phyloP scores from a whole-genome alignment of 2,888 invertebrate species.

The Plagodis dolabraria region DNA sequence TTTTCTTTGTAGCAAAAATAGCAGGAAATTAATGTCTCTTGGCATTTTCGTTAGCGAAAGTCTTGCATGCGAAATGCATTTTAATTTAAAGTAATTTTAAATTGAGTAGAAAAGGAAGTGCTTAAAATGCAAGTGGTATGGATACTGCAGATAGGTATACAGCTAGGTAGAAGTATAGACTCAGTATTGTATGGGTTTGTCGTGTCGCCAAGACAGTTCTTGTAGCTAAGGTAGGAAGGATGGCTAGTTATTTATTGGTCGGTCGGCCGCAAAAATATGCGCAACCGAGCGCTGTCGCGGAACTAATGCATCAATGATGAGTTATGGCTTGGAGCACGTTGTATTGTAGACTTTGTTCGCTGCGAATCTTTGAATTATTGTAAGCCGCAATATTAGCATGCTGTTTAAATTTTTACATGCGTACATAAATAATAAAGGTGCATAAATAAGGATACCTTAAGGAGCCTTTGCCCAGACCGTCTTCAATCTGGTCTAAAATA shows the following conservation, averaged over 20 bases:
- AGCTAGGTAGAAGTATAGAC: background rate
- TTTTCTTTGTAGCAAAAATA: constrained; percentile 9
- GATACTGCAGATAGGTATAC: background rate
- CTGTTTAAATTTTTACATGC: too few relatives aligned
- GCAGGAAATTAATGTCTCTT: constrained; percentile 9
- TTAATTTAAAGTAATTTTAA: background rate
- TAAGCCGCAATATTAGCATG: too few relatives aligned
- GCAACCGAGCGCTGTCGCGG: constrained; percentile 45
- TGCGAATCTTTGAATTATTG: constrained; percentile 26
- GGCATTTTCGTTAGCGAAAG: constrained; percentile 11
- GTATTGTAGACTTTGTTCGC: constrained; percentile 7
- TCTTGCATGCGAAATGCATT: constrained; percentile 23
- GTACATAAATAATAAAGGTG: too few relatives aligned
- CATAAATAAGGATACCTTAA: too few relatives aligned
- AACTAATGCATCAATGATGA: constrained; percentile 63
- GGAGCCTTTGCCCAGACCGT: too few relatives aligned
- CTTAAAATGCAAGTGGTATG: constrained; percentile 4
- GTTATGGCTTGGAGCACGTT: constrained; percentile 39
- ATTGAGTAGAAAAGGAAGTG: background rate
- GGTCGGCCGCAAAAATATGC: constrained; percentile 49
- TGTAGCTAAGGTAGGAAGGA: constrained; percentile 36
- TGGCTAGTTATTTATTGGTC: constrained; percentile 41
- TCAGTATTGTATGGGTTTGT: background rate
- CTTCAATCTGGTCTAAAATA: too few relatives aligned
- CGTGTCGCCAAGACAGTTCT: constrained; percentile 20